Conservation (phyloP, 2,797 vertebrate genomes). For the Paguma larvata region DNA sequence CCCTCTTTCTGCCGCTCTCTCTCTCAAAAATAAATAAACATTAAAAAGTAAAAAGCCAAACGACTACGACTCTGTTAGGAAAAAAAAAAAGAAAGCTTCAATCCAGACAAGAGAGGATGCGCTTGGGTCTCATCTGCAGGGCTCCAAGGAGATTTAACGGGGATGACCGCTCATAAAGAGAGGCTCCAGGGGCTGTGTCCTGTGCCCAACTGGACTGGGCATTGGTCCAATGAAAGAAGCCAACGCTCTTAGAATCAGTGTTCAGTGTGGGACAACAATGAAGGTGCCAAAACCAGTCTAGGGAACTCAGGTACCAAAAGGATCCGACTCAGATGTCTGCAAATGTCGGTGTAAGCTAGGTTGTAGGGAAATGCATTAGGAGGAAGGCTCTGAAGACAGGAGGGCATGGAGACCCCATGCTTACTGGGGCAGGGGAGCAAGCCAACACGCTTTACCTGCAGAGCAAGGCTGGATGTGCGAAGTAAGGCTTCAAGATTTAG, state of each 20-base stretch:
- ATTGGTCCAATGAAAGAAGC: background rate
- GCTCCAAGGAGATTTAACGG: background rate
- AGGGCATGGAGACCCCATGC: rapidly evolving
- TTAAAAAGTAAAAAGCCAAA: background rate
- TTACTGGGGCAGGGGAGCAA: background rate
- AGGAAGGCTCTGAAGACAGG: background rate
- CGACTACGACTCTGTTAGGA: background rate
- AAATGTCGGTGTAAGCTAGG: background rate
- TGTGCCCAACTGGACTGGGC: background rate
- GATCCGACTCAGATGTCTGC: background rate
- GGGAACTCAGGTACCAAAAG: background rate
- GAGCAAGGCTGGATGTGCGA: rapidly evolving
- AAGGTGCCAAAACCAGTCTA: background rate
- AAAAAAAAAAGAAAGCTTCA: background rate
- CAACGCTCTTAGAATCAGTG: background rate
- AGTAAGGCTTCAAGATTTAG: background rate
- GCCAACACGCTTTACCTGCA: background rate
- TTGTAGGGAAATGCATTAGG: background rate
- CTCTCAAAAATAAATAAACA: too few relatives aligned
- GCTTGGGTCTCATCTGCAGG: background rate
- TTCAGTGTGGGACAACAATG: background rate
- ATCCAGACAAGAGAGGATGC: background rate
- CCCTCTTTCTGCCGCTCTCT: too few relatives aligned
- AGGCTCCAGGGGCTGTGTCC: background rate
- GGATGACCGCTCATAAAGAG: background rate